phyloP scores from a whole-genome alignment of 2,113 vertebrate genomes.

The Ondatra zibethicus region DNA sequence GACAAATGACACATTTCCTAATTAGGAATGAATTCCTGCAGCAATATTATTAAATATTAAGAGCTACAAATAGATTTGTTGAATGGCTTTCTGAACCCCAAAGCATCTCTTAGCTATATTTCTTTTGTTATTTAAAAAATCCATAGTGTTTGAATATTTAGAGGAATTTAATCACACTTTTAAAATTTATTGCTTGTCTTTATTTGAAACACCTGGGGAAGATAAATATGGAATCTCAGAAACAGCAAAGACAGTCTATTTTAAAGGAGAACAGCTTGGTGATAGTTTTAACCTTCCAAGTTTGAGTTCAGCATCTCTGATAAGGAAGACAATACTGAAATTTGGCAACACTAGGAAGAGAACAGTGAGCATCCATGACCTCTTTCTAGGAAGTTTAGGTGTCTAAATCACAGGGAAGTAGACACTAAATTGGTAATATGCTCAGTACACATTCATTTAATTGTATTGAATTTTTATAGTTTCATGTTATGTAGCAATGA shows the following conservation, averaged over 20 bases:
- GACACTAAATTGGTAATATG: not conserved
- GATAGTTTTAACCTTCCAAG: conserved; percentile 59
- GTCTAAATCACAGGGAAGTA: not conserved
- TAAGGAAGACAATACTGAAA: conserved; percentile 59
- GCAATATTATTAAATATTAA: conserved; percentile 81
- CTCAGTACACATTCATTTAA: not conserved
- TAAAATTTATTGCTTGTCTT: conserved; percentile 54
- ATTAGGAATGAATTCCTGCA: conserved; percentile 82
- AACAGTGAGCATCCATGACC: not conserved
- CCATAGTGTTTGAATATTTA: conserved; percentile 26
- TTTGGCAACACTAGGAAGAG: not conserved
- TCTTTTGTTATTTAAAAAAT: conserved; percentile 56
- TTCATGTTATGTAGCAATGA: not conserved
- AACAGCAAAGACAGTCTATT: conserved; percentile 47
- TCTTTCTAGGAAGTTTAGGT: not conserved
- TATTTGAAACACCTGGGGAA: conserved; percentile 57
- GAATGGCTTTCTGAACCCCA: not conserved
- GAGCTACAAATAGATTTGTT: conserved; percentile 70
- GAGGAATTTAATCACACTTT: conserved; percentile 10
- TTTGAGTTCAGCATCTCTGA: conserved; percentile 46
- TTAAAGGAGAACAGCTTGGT: conserved; percentile 59
- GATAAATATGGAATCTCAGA: conserved; percentile 65
- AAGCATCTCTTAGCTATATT: not conserved
- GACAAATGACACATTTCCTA: conserved; percentile 83
- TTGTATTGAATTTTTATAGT: conserved; percentile 49